Base-by-base conservation (phyloP, 2,888 invertebrate species). In the Zaprionus bogoriensis region DNA sequence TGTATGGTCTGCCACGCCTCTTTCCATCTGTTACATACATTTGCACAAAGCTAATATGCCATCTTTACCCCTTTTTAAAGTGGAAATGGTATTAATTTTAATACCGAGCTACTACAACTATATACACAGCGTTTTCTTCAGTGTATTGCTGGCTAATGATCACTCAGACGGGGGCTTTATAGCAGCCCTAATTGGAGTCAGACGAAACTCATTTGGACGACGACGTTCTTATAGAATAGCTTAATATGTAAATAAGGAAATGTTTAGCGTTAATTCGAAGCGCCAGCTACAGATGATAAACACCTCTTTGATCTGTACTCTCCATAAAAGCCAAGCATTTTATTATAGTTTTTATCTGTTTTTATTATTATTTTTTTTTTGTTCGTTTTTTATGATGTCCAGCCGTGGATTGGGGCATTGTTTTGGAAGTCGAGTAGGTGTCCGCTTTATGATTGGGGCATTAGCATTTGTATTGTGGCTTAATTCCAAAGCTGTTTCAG, bases 391-490 rank as follows among this genome's bases (percentile, higher is more conserved):
- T 63, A 77, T 41, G 66, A 62, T 58, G 7, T 25, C 12, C 17
- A 61, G 36, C 46, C 36, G 60, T 22, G n/a, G 61, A 28, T 59
- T 50, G 19, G 61, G 55, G 53, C 52, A 36, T 52, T 45, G n/a
- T 50, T 42, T 60, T 22, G 41, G 41, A 41, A n/a, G 30, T 19
- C 25, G 50, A 60, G 65, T 53, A 68, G 63, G 68, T 74, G 74
- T 74, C 61, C 45, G 38, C 30, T 53, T 55, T 70, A 58, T 62
- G 63, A 64, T 58, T 46, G 25, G 38, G 44, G 19, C 47, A 61
- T 81, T 67, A 42, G 52, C 74, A 70, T 70, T 32, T 73, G 48
- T 62, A 74, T 70, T 53, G 61, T 22, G 3, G 2, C 28, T 38
- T 65, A 52, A 72, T 55, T 39, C 52, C n/a, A 23, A 36, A 53